phyloP scores from a whole-genome alignment of 2,797 vertebrate genomes.

The Lindbergichthys nudifrons region DNA sequence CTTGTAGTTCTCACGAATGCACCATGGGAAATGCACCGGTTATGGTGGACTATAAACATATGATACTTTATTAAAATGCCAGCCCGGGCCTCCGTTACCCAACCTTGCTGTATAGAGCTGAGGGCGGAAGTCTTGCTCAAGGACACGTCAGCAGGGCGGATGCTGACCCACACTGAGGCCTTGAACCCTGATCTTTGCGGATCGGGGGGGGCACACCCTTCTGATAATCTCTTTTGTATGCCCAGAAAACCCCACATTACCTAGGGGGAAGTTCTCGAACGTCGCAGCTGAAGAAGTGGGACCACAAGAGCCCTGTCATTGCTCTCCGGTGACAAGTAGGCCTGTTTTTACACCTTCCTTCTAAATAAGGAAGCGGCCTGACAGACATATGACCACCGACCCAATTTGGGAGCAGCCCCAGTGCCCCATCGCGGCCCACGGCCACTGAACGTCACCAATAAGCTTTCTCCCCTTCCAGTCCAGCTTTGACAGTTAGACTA shows the following conservation, averaged over 20 bases:
- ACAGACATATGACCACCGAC: conserved; percentile 83
- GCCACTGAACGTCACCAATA: conserved; percentile 76
- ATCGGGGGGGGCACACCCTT: conserved; percentile 9
- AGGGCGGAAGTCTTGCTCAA: conserved; percentile 47
- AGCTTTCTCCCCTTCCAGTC: conserved; percentile 71
- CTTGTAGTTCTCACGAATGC: conserved; percentile 47
- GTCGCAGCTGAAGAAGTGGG: conserved; percentile 72
- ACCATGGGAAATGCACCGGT: conserved; percentile 23
- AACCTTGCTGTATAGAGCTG: conserved; percentile 3
- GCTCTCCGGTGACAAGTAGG: conserved; percentile 86
- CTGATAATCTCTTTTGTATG: conserved; percentile 8
- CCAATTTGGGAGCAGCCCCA: conserved; percentile 86
- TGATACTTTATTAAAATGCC: conserved; percentile 43
- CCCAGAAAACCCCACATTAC: conserved; percentile 3
- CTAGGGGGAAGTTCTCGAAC: conserved; percentile 57
- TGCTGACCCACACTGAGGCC: conserved; percentile 11
- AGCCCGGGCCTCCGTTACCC: conserved; percentile 4
- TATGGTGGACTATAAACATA: conserved; percentile 18
- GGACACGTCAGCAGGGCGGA: conserved; percentile 50
- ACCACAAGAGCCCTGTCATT: conserved; percentile 78
- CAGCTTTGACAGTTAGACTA: conserved; percentile 70
- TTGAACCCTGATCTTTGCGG: conserved; percentile 44
- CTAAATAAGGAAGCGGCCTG: conserved; percentile 91
- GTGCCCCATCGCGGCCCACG: conserved; percentile 72
- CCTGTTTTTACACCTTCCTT: conserved; percentile 90